phyloP scores from a whole-genome alignment of 2,797 vertebrate species.

The Rhinatrema bivittatum region DNA sequence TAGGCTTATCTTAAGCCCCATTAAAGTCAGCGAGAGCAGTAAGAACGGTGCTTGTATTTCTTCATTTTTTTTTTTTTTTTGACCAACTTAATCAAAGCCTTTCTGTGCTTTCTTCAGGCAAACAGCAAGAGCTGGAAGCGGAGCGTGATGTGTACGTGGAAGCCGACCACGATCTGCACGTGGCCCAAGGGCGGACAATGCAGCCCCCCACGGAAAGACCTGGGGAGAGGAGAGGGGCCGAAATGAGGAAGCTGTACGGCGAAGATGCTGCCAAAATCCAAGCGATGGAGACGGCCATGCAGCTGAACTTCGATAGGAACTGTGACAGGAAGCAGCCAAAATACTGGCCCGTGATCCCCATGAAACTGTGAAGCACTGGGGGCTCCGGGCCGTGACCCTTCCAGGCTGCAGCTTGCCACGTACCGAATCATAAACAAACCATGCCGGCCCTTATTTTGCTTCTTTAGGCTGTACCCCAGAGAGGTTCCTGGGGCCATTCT shows the following conservation, averaged over 20 bases:
- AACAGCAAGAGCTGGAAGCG: slow-evolving; percentile 75
- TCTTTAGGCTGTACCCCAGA: too few species aligned
- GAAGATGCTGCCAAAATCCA: slow-evolving; percentile 76
- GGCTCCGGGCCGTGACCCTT: neutral
- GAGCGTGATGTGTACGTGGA: slow-evolving; percentile 51
- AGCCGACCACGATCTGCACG: slow-evolving; percentile 74
- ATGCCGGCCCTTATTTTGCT: too few species aligned
- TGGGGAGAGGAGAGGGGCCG: slow-evolving; percentile 67
- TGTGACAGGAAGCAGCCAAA: slow-evolving; percentile 88
- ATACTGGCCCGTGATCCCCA: slow-evolving; percentile 90
- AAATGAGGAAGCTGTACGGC: slow-evolving; percentile 87
- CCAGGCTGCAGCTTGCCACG: neutral
- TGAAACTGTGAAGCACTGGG: slow-evolving; percentile 64
- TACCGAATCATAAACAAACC: too few species aligned
- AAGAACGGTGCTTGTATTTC: too few species aligned
- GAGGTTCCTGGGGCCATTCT: too few species aligned
- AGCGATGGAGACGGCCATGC: slow-evolving; percentile 81
- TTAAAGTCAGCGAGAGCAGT: too few species aligned
- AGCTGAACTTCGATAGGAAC: slow-evolving; percentile 65
- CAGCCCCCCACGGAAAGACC: slow-evolving; percentile 73
- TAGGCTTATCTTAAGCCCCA: too few species aligned
- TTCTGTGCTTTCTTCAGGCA: slow-evolving; percentile 53
- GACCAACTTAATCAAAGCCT: too few species aligned
- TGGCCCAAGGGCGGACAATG: slow-evolving; percentile 29
- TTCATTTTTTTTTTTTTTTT: too few species aligned